Percentiles rank a stretch among this genome's conserved stretches.
These are phyloP conservation scores for Latrodectus elegans DNA, from an alignment of 2,888 invertebrate species.

Conservation along the genomic window DNA sequence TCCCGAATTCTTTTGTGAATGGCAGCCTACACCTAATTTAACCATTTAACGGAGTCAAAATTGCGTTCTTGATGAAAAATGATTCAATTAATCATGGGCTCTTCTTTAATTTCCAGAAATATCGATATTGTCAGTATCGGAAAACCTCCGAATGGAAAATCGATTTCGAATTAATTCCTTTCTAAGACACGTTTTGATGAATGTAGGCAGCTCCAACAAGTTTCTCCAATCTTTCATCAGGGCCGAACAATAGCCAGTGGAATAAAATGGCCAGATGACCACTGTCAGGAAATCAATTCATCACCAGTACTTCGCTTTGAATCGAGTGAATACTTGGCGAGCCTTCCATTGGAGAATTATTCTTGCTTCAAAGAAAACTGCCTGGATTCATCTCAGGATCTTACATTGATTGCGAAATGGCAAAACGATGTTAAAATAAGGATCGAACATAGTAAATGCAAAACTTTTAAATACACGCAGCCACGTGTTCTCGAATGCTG, in stretches of 20 bases:
- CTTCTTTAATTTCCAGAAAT: not conserved
- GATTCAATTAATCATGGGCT: not conserved
- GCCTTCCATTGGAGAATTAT: no score
- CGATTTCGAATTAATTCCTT: constrained; percentile 2
- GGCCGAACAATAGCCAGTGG: not conserved
- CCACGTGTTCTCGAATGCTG: no score
- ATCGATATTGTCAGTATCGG: constrained; percentile 1
- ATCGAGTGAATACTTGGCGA: no score
- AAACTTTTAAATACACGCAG: no score
- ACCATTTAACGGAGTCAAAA: constrained; percentile 2
- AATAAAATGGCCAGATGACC: not conserved
- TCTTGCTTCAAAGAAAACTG: no score
- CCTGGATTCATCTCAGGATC: no score
- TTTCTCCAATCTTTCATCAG: not conserved
- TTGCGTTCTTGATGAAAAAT: not conserved
- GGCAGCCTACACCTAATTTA: not conserved
- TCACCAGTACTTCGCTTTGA: not conserved
- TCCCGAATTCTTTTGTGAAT: not conserved
- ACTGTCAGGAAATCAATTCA: not conserved
- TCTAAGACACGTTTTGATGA: not conserved
- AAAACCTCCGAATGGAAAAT: not conserved
- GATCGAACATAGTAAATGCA: no score
- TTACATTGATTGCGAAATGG: no score
- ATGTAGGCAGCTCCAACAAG: not conserved
- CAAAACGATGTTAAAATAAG: no score